phyloP scores from a whole-genome alignment of 37 sponge, comb jelly and placozoan species.

The Ephydatia muelleri region DNA sequence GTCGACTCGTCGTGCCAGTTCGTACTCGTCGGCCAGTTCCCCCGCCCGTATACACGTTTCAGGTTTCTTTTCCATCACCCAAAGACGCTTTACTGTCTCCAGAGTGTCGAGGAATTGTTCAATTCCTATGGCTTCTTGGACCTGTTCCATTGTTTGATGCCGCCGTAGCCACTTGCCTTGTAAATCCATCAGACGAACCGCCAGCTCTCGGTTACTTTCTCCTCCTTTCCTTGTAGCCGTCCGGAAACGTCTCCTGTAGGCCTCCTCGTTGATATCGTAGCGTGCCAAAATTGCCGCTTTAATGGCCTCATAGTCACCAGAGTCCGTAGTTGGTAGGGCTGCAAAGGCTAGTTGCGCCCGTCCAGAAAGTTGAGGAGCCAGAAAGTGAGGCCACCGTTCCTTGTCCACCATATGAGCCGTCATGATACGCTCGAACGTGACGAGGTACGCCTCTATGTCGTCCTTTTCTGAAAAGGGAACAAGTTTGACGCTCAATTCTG shows the following conservation, averaged over 20 bases:
- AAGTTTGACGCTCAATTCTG: too few species aligned
- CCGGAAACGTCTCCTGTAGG: slow-evolving; percentile 41
- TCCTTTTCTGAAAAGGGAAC: too few species aligned
- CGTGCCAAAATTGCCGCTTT: slow-evolving; percentile 38
- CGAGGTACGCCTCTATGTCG: too few species aligned
- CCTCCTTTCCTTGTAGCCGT: neutral
- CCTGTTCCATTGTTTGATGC: neutral
- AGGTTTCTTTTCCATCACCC: slow-evolving; percentile 10
- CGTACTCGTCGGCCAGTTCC: slow-evolving; percentile 15
- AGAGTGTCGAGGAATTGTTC: slow-evolving; percentile 12
- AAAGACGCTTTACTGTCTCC: neutral
- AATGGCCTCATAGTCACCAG: neutral
- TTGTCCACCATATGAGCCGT: too few species aligned
- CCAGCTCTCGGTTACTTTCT: slow-evolving; percentile 39
- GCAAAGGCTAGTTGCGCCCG: slow-evolving; percentile 28
- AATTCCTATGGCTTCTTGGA: neutral
- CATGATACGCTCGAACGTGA: too few species aligned
- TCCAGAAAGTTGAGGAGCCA: slow-evolving; percentile 10
- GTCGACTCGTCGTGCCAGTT: neutral
- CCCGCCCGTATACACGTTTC: slow-evolving; percentile 6
- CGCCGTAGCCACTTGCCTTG: slow-evolving; percentile 16
- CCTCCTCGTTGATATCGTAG: slow-evolving; percentile 48
- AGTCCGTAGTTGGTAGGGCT: neutral
- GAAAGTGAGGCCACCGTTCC: too few species aligned
- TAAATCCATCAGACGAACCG: slow-evolving; percentile 5